A percentile compares a stretch with the other conserved stretches of the same genome.
phyloP scores from a whole-genome alignment of 2,113 vertebrate species.

The Myrmecobius fasciatus region DNA sequence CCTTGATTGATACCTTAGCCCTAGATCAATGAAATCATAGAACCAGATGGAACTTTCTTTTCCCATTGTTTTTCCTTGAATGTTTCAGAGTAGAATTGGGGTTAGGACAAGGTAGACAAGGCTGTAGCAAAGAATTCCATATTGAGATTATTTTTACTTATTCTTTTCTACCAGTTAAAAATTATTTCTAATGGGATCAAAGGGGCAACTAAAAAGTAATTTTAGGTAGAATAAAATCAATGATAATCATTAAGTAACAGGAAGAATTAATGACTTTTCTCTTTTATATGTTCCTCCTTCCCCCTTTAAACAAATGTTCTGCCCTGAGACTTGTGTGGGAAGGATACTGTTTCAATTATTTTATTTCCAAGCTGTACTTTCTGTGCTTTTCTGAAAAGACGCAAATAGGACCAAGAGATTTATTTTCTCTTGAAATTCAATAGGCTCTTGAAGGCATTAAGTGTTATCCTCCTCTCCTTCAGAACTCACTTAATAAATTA shows the following conservation, averaged over 20 bases:
- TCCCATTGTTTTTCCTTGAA: not conserved
- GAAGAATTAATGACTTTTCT: not conserved
- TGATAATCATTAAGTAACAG: not conserved
- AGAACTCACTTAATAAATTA: conserved; percentile 2
- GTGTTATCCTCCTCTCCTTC: not conserved
- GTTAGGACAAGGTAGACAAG: not conserved
- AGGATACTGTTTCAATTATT: not conserved
- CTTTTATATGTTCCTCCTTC: not conserved
- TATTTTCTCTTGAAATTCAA: not conserved
- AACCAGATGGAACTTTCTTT: not conserved
- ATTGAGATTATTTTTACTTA: not conserved
- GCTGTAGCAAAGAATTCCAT: not conserved
- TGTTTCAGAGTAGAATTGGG: not conserved
- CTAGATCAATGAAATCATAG: not conserved
- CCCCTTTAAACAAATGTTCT: not conserved
- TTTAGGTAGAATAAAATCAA: conserved; percentile 41
- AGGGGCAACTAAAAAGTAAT: not conserved
- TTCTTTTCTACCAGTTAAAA: not conserved
- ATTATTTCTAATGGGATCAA: not conserved
- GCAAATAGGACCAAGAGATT: not conserved
- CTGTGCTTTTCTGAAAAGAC: conserved; percentile 8
- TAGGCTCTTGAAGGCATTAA: conserved; percentile 12
- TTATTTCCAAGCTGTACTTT: not conserved
- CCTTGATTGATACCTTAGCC: not conserved
- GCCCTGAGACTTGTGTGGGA: not conserved